These are phyloP conservation scores for Glyphotaelius pellucidus DNA, from an alignment of 2,888 invertebrate species.

Conservation along the genomic window DNA sequence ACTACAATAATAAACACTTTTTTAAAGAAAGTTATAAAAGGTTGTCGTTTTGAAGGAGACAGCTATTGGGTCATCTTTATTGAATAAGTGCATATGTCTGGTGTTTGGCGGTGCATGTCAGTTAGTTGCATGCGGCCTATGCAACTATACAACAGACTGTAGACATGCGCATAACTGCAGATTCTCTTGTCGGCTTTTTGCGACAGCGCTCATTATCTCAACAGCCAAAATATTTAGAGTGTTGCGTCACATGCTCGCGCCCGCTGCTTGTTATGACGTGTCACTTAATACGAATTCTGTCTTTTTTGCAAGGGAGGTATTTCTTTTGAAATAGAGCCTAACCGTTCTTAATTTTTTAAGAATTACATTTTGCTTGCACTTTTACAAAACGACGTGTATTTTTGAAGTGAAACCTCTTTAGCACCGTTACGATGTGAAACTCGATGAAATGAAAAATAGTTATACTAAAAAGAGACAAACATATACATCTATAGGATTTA, in stretches of 20 bases:
- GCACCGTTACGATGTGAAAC: too few species aligned
- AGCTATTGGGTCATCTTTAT: constrained; percentile 50
- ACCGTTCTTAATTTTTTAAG: neutral
- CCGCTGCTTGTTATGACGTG: constrained; percentile 5
- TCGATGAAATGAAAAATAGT: too few species aligned
- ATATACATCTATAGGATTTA: too few species aligned
- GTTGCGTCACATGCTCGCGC: constrained; percentile 25
- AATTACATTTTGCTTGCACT: neutral
- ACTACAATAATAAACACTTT: neutral
- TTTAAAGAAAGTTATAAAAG: neutral
- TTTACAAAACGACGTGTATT: neutral
- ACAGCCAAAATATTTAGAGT: constrained; percentile 40
- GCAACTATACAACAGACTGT: constrained; percentile 4
- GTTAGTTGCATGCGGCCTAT: neutral
- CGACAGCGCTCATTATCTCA: constrained; percentile 48
- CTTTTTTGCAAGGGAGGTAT: neutral
- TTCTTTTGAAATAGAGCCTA: neutral
- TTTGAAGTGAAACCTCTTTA: too few species aligned
- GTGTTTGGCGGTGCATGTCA: constrained; percentile 12
- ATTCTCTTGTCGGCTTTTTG: constrained; percentile 55
- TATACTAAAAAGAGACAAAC: too few species aligned
- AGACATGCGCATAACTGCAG: constrained; percentile 7
- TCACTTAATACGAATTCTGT: neutral
- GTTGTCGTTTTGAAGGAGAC: constrained; percentile 11
- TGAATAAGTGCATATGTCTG: constrained; percentile 53